phyloP scores from a whole-genome alignment of 2,888 invertebrate genomes.

The Hemaris fuciformis region DNA sequence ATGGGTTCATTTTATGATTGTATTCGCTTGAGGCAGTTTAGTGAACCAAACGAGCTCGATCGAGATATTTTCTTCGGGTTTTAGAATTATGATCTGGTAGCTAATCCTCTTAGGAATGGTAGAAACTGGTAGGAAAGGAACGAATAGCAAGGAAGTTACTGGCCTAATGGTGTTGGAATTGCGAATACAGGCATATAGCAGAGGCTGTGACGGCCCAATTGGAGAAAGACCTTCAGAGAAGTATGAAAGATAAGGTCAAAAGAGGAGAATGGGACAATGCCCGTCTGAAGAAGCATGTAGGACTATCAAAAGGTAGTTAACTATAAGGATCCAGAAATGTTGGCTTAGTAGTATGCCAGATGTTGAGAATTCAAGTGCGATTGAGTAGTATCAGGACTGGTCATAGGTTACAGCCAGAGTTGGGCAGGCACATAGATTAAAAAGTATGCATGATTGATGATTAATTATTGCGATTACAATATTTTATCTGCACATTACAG shows the following conservation, averaged over 20 bases:
- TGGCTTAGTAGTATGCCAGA: background rate
- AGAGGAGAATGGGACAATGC: too few species aligned
- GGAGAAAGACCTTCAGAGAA: background rate
- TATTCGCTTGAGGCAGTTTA: background rate
- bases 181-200: background rate
- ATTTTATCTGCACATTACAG: too few species aligned
- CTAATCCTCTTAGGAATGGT: background rate
- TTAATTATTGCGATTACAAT: too few species aligned
- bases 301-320: background rate
- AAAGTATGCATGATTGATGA: too few species aligned
- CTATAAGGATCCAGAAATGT: background rate
- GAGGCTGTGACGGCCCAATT: background rate
- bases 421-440: too few species aligned
- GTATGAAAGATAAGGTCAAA: background rate
- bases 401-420: background rate
- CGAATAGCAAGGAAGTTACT: background rate
- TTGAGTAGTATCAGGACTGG: slow-evolving; percentile 1
- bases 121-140: background rate
- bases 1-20: background rate
- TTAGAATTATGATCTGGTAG: background rate
- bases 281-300: background rate
- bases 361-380: background rate
- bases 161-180: background rate
- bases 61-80: background rate
- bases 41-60: background rate